phyloP scores from a whole-genome alignment of 2,888 invertebrate species.

The Macrophya annulata region DNA sequence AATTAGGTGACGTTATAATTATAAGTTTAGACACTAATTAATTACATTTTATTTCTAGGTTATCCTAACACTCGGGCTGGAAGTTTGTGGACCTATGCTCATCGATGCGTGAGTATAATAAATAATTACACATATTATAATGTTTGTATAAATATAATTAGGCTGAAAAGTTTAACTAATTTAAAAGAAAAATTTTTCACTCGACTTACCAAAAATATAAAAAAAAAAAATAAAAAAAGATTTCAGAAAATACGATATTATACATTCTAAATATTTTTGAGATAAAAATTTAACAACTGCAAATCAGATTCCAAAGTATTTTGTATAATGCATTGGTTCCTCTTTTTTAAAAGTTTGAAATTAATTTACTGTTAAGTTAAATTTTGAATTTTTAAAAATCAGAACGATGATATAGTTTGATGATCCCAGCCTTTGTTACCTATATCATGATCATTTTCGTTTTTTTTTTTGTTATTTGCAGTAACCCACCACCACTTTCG shows the following conservation, averaged over 20 bases:
- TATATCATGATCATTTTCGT: background rate
- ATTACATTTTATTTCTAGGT: constrained; percentile 7
- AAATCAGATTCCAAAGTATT: no score
- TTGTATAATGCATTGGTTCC: no score
- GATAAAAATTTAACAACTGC: background rate
- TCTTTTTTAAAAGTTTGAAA: background rate
- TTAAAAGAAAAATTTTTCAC: background rate
- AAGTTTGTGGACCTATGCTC: constrained; percentile 68
- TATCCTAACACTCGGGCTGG: constrained; percentile 63
- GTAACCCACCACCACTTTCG: background rate
- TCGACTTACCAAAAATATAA: background rate
- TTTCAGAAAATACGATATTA: no score
- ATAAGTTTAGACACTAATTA: background rate
- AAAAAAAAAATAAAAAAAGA: no score
- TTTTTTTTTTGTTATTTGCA: background rate
- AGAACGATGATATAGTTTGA: background rate
- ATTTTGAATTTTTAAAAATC: background rate
- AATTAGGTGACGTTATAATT: background rate
- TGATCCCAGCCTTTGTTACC: background rate
- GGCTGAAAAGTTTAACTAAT: background rate
- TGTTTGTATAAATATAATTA: no score
- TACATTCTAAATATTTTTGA: no score
- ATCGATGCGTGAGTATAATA: constrained; percentile 70
- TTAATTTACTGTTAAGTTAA: background rate
- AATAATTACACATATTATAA: background rate